phyloP scores from a whole-genome alignment of 1,140 invertebrate genomes.

The Yoshiicerus persimilis region DNA sequence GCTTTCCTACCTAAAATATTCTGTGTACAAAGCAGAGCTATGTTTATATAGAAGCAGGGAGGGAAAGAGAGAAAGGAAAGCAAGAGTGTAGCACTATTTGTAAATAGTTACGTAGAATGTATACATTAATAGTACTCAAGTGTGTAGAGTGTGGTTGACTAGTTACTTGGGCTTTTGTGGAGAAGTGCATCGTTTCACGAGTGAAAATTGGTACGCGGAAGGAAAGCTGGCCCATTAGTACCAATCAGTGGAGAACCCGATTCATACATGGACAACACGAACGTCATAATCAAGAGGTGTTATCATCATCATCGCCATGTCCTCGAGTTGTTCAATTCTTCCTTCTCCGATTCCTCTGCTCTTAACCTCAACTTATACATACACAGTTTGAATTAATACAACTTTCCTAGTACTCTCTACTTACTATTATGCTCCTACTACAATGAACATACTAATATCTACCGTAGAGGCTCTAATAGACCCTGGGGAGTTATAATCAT shows the following conservation, averaged over 20 bases:
- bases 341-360: not conserved
- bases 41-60: not conserved
- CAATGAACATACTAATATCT: not conserved
- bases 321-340: constrained; percentile 3
- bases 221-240: constrained; percentile 31
- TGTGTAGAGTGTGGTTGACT: not conserved
- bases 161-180: not conserved
- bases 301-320: constrained; percentile 17
- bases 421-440: not conserved
- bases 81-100: not conserved
- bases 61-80: not conserved
- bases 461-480: not conserved
- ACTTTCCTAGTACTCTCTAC: not conserved
- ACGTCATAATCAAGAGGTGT: constrained; percentile 22
- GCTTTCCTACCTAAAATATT: not conserved
- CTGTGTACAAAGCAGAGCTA: not conserved
- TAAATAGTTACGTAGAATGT: not conserved
- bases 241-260: constrained; percentile 30
- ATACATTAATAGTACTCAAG: not conserved
- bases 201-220: constrained; percentile 28
- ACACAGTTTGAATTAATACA: not conserved
- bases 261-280: constrained; percentile 21
- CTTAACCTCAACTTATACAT: not conserved
- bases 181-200: not conserved
- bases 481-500: not conserved